Percentiles rank a stretch among this genome's conserved stretches.
Conservation (phyloP, 2,797 vertebrate genomes). For the Halcyon chelicuti region DNA sequence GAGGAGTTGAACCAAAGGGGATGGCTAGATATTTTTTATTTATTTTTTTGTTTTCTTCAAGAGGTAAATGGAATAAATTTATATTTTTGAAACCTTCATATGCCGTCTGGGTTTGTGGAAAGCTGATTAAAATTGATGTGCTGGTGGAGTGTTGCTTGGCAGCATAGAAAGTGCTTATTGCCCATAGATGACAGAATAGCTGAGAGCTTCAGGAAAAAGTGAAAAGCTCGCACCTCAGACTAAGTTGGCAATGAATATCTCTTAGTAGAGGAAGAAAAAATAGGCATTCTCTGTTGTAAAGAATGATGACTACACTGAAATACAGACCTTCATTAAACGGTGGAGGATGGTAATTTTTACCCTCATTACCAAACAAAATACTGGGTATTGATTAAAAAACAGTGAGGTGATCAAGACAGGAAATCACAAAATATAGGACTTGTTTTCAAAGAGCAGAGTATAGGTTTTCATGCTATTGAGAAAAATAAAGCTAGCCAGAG, state of each 20-base stretch:
- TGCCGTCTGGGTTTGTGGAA: background rate
- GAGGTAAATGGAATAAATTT: background rate
- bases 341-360: background rate
- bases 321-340: background rate
- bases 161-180: background rate
- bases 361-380: background rate
- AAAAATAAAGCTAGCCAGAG: background rate
- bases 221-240: background rate
- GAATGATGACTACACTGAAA: background rate
- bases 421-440: background rate
- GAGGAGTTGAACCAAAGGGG: background rate
- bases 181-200: background rate
- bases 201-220: background rate
- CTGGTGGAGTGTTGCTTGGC: conserved; percentile 5
- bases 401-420: background rate
- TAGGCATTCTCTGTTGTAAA: background rate
- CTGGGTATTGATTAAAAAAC: background rate
- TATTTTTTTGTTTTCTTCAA: background rate
- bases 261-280: background rate
- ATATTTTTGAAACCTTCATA: background rate
- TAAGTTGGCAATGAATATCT: background rate
- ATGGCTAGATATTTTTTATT: background rate
- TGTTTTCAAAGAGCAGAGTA: background rate
- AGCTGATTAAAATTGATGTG: conserved; percentile 16
- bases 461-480: background rate